Base-by-base conservation (phyloP, 2,888 invertebrate genomes). In the Xestia xanthographa region DNA sequence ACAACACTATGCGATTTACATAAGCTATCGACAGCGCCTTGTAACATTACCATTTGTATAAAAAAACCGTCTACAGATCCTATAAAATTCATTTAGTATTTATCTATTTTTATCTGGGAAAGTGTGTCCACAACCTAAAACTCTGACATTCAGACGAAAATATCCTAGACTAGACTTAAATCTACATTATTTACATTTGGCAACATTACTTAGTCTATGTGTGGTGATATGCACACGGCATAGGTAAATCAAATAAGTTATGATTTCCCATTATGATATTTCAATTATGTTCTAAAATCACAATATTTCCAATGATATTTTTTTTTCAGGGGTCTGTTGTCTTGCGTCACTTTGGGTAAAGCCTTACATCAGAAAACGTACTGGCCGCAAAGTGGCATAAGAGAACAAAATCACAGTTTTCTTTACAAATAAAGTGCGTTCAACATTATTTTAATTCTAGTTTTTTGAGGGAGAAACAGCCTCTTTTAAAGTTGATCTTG, bases 221-320 rank as follows among this genome's bases (percentile, higher is more conserved):
- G 93, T 93, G 93, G 92, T 95, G 96, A 96, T 96, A 96, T 96
- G 96, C 95, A 91, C 94, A 88, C 91, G 92, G 94, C 94, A 92
- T 92, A 91, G 94, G 94, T 92, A 92, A 93, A 93, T 92, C 93
- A 91, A 92, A 90, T 89, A 84, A 80, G 83, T 82, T 79, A 91
- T 88, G 92, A 92, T 92, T 91, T 84, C 93, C 93, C 93, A 91
- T 91, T 88, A 77, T 95, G 94, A 95, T 95, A 95, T 95, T 90
- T 87, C 87, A 75, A 80, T 86, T 88, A 92, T 87, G 91, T 92
- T 91, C 92, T 93, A 92, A 90, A 91, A 95, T 95, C 95, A 95
- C 95, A 95, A 91, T 92, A 89, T 91, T 93, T 93, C 86, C 92
- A 93, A 91, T 94, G 94, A 94, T 95, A 94, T 93, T 88, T 88